These are phyloP conservation scores for Mesochorus sp. DNA, from an alignment of 2,888 invertebrate genomes.

Conservation along the genomic window DNA sequence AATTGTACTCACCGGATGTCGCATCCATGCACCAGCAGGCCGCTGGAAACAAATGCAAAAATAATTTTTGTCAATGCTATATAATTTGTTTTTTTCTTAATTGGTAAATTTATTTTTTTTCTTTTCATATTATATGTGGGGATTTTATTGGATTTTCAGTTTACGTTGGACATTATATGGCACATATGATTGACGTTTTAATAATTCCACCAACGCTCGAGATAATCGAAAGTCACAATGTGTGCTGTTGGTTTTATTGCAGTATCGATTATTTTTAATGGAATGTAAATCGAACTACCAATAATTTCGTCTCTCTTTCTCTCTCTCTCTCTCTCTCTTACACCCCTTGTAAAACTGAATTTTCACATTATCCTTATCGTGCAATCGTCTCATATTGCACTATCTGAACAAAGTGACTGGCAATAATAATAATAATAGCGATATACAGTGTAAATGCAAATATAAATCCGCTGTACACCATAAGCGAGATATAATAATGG, in stretches of 20 bases:
- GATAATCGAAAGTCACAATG: not conserved
- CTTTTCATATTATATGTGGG: too few relatives aligned
- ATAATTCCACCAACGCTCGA: not conserved
- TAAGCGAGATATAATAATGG: constrained; percentile 22
- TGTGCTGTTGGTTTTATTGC: not conserved
- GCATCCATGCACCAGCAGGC: constrained; percentile 56
- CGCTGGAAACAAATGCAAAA: constrained; percentile 43
- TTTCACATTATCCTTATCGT: constrained; percentile 26
- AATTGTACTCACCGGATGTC: constrained; percentile 56
- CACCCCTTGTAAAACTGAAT: constrained; percentile 6
- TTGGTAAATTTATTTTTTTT: too few relatives aligned
- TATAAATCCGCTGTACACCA: not conserved
- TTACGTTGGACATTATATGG: not conserved
- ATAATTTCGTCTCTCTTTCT: not conserved
- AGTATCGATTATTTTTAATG: constrained; percentile 4
- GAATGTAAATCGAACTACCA: not conserved
- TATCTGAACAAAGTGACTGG: constrained; percentile 22
- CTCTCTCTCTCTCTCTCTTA: not conserved
- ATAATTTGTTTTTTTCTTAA: too few relatives aligned
- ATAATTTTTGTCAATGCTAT: not conserved
- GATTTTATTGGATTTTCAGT: not conserved
- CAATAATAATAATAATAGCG: constrained; percentile 32
- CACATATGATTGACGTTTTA: not conserved
- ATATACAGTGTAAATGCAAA: constrained; percentile 7
- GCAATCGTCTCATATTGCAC: constrained; percentile 2